phyloP scores from a whole-genome alignment of 2,888 invertebrate species.

The Megalurothrips usitatus region DNA sequence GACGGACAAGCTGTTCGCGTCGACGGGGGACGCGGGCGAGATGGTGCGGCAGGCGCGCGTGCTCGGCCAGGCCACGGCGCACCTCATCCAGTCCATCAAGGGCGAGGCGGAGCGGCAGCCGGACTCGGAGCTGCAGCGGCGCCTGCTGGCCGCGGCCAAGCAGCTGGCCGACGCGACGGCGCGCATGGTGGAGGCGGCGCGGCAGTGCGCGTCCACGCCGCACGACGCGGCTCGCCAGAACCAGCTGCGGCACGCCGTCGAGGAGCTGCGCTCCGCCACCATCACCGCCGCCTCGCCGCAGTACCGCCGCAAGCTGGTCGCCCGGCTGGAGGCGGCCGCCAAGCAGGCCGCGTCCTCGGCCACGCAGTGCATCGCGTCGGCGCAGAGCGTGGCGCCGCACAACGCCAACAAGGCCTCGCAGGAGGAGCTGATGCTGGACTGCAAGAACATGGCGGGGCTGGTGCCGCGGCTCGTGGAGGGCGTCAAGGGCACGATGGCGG shows the following conservation, averaged over 20 bases:
- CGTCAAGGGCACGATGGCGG: conserved; percentile 62
- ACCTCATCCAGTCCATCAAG: conserved; percentile 90
- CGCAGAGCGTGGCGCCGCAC: conserved; percentile 73
- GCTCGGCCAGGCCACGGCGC: conserved; percentile 89
- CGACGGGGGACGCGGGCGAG: conserved; percentile 81
- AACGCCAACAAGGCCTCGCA: conserved; percentile 65
- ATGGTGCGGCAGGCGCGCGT: conserved; percentile 91
- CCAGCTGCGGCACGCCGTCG: conserved; percentile 80
- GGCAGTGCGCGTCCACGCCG: conserved; percentile 82
- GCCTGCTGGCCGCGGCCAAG: conserved; percentile 90
- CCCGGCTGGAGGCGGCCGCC: conserved; percentile 64
- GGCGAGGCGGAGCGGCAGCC: conserved; percentile 86
- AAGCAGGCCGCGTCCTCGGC: conserved; percentile 82
- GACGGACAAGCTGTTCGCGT: conserved; percentile 80
- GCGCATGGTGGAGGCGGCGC: conserved; percentile 92
- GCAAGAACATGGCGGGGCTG: conserved; percentile 67
- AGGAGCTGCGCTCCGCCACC: conserved; percentile 86
- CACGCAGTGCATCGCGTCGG: conserved; percentile 85
- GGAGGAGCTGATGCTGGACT: conserved; percentile 70
- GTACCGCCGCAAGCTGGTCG: conserved; percentile 66
- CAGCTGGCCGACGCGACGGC: conserved; percentile 93
- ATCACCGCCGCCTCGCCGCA: conserved; percentile 79
- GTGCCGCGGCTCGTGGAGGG: conserved; percentile 78
- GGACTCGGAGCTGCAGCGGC: conserved; percentile 82
- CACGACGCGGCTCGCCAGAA: conserved; percentile 80